A percentile compares a stretch with the other conserved stretches of the same genome.
phyloP scores from a whole-genome alignment of 2,888 invertebrate species.

The Thysanoteuthis rhombus region DNA sequence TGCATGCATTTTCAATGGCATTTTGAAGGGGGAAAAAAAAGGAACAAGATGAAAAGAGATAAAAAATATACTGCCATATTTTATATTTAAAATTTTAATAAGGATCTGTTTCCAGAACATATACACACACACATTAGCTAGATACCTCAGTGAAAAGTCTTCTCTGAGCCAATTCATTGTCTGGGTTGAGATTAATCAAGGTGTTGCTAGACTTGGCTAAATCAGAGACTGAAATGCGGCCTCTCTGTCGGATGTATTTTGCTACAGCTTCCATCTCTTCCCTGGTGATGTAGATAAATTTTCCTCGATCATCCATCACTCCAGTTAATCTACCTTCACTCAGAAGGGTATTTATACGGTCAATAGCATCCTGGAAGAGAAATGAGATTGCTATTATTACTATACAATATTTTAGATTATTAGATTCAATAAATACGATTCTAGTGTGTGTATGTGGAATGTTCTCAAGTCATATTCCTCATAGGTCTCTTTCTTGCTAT shows the following conservation, averaged over 20 bases:
- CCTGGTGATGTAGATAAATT: conserved; percentile 95
- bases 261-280: conserved; percentile 91
- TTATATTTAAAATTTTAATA: not conserved
- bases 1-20: too few species aligned
- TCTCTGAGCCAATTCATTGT: conserved; percentile 40
- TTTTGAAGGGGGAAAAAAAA: too few species aligned
- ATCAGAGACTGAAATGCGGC: conserved; percentile 91
- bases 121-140: not conserved
- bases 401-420: not conserved
- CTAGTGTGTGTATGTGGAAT: not conserved
- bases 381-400: not conserved
- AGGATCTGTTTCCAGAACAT: not conserved
- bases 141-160: not conserved
- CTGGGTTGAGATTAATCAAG: conserved; percentile 81
- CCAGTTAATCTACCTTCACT: conserved; percentile 86
- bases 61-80: too few species aligned
- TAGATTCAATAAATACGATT: not conserved
- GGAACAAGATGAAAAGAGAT: too few species aligned
- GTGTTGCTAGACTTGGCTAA: conserved; percentile 93
- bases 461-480: too few species aligned
- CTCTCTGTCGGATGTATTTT: conserved; percentile 92
- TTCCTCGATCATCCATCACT: conserved; percentile 97
- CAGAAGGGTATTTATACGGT: conserved; percentile 85
- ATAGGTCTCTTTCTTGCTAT: too few species aligned
- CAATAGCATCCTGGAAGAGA: conserved; percentile 67